Conservation (phyloP, 1,140 invertebrate genomes). For the Dryas iulia region DNA sequence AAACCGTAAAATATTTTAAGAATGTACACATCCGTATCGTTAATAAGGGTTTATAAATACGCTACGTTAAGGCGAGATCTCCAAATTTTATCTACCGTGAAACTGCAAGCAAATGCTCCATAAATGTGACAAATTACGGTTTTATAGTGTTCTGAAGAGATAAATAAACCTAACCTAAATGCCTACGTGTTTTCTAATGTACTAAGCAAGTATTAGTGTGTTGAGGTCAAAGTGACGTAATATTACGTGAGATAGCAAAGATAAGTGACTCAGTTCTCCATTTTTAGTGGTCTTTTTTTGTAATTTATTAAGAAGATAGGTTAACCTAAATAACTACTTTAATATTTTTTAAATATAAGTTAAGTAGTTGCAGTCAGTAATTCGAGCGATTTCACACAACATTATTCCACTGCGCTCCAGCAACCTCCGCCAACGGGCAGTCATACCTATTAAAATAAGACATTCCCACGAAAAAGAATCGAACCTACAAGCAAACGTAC, state of each 20-base stretch:
- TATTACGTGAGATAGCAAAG: background rate
- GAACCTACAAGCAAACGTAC: too few relatives aligned
- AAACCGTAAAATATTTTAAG: background rate
- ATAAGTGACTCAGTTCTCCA: background rate
- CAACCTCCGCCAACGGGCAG: too few relatives aligned
- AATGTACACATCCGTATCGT: background rate
- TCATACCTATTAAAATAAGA: too few relatives aligned
- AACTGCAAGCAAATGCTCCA: constrained; percentile 1
- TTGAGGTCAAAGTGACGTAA: background rate
- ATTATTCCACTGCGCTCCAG: too few relatives aligned
- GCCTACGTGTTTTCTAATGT: constrained; percentile 2
- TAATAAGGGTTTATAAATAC: background rate
- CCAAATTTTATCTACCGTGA: constrained; percentile 1
- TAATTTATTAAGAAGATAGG: too few relatives aligned
- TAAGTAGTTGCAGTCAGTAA: too few relatives aligned
- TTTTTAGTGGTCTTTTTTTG: too few relatives aligned
- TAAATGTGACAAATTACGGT: constrained; percentile 3
- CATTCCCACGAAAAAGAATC: too few relatives aligned
- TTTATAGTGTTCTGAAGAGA: background rate
- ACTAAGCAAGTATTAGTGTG: background rate
- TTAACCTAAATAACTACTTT: too few relatives aligned
- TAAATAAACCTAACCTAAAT: constrained; percentile 1
- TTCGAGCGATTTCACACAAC: too few relatives aligned
- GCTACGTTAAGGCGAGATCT: background rate
- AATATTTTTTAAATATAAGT: too few relatives aligned